Percentiles rank a stretch among this genome's conserved stretches.
Conservation (phyloP, 2,113 vertebrate genomes). For the Ifrita kowaldi region DNA sequence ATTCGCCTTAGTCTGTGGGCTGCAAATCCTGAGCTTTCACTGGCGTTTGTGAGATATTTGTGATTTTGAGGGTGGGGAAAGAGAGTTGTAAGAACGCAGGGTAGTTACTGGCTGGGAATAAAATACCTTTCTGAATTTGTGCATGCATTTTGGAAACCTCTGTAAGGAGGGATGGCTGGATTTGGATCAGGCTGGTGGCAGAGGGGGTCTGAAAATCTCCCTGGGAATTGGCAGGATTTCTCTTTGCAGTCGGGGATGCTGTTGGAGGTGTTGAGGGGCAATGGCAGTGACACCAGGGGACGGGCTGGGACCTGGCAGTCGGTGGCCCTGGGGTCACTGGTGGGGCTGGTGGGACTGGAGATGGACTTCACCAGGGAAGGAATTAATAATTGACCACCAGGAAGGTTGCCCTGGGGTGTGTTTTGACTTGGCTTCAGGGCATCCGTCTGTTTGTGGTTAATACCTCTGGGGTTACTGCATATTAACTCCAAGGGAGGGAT, state of each 20-base stretch:
- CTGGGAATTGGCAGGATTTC: not conserved
- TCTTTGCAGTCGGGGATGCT: not conserved
- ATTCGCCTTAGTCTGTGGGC: not conserved
- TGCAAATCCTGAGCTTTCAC: not conserved
- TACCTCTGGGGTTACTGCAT: not conserved
- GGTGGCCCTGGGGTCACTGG: not conserved
- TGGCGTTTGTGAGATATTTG: not conserved
- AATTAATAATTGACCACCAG: not conserved
- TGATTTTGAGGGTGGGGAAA: not conserved
- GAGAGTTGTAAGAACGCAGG: not conserved
- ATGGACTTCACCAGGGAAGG: not conserved
- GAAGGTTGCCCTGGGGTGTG: not conserved
- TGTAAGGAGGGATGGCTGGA: not conserved
- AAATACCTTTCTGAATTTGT: not conserved
- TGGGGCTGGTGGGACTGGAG: not conserved
- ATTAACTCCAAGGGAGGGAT: not conserved
- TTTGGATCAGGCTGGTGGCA: not conserved
- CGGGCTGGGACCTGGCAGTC: accelerated
- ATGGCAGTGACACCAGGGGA: accelerated
- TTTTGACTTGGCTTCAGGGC: not conserved
- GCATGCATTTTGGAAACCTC: not conserved
- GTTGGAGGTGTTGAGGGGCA: accelerated
- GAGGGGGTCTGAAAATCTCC: not conserved
- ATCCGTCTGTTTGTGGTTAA: not conserved
- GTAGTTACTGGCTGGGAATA: not conserved